A percentile compares a stretch with the other conserved stretches of the same genome.
Evolutionary conservation across 2,888 invertebrate species (phyloP).

Genomic region (Argyra leucocephala): DNA sequence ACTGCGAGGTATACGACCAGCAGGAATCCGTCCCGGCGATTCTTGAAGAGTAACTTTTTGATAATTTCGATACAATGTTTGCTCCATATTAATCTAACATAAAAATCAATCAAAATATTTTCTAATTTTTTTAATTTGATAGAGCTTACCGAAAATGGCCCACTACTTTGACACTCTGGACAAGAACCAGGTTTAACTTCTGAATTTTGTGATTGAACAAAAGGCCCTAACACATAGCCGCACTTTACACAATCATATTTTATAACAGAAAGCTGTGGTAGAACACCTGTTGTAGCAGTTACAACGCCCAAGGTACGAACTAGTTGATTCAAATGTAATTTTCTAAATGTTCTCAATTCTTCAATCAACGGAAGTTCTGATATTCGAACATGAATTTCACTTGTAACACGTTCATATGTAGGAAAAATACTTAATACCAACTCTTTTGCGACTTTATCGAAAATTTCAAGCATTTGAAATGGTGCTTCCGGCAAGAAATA

Average conservation of each 20-base stretch:
- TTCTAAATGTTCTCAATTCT: constrained; percentile 84
- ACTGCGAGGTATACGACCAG: constrained; percentile 92
- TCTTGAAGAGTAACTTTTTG: constrained; percentile 97
- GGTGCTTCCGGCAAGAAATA: constrained; percentile 98
- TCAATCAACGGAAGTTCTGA: constrained; percentile 92
- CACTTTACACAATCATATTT: constrained; percentile 97
- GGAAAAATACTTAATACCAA: constrained; percentile 91
- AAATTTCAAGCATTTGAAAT: constrained; percentile 89
- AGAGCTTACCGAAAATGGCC: constrained; percentile 74
- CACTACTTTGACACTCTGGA: constrained; percentile 93
- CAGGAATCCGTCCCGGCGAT: constrained; percentile 93
- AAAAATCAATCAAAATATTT: neutral
- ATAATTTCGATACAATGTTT: constrained; percentile 96
- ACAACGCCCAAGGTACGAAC: constrained; percentile 91
- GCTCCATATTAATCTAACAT: constrained; percentile 89
- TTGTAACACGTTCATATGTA: constrained; percentile 87
- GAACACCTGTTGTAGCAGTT: constrained; percentile 85
- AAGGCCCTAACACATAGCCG: constrained; percentile 90
- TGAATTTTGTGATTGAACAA: constrained; percentile 82
- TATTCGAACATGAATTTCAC: constrained; percentile 90
- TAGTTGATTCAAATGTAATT: constrained; percentile 84
- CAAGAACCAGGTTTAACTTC: constrained; percentile 95
- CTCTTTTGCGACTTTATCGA: constrained; percentile 88
- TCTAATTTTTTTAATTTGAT: too few species aligned
- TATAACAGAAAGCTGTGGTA: constrained; percentile 90